Percentiles rank a stretch among this genome's conserved stretches.
Evolutionary conservation across 30 jellyfish, hydroid and myxozoan genomes (phyloP).

Genomic region (Pelagia noctiluca): DNA sequence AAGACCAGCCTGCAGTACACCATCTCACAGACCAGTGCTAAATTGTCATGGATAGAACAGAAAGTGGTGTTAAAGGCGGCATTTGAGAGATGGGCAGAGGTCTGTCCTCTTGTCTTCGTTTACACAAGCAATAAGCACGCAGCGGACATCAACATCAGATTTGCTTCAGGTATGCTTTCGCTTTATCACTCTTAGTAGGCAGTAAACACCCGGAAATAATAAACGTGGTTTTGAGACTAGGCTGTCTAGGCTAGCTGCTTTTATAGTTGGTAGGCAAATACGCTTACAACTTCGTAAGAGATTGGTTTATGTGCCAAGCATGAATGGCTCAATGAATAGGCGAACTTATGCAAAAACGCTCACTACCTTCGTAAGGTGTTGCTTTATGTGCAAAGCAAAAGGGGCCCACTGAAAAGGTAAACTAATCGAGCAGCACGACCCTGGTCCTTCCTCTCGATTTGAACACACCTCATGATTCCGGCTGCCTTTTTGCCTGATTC

Average conservation of each 20-base stretch:
- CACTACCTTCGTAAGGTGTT: too few relatives aligned
- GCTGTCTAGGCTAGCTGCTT: neutral
- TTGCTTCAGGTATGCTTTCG: conserved; percentile 65
- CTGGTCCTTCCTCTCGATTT: too few relatives aligned
- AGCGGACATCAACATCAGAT: conserved; percentile 76
- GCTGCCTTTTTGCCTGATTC: too few relatives aligned
- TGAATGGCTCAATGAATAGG: neutral
- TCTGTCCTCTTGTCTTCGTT: conserved; percentile 64
- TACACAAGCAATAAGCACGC: conserved; percentile 52
- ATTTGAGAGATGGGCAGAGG: conserved; percentile 85
- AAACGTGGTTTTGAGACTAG: neutral
- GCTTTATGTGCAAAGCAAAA: too few relatives aligned
- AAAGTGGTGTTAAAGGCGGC: conserved; percentile 57
- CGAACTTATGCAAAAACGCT: neutral
- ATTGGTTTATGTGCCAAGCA: too few relatives aligned
- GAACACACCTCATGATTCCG: too few relatives aligned
- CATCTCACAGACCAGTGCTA: conserved; percentile 58
- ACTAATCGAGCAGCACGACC: too few relatives aligned
- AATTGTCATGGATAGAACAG: conserved; percentile 52
- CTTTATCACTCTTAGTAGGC: neutral
- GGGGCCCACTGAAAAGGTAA: too few relatives aligned
- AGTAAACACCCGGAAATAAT: neutral
- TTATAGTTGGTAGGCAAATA: too few relatives aligned
- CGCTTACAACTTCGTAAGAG: too few relatives aligned
- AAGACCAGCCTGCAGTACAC: conserved; percentile 65